A percentile compares a stretch with the other conserved stretches of the same genome.
phyloP scores from a whole-genome alignment of 2,113 vertebrate species.

The Erpornis zantholeuca region DNA sequence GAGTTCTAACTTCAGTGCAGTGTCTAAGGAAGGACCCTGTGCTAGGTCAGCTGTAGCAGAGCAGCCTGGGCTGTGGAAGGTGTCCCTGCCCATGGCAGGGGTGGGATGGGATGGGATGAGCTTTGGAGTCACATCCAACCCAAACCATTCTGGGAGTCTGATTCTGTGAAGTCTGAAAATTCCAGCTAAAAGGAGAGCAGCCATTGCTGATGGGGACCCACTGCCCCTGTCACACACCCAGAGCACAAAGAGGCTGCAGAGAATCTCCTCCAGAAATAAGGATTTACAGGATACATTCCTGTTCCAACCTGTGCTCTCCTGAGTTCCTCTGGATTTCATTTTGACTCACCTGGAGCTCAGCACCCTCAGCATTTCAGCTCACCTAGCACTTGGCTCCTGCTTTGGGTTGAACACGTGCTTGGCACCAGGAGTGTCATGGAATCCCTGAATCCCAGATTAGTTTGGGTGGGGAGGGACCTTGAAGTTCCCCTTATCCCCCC shows the following conservation, averaged over 20 bases:
- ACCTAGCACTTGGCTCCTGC: background rate
- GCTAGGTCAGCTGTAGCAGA: accelerated
- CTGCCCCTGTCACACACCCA: background rate
- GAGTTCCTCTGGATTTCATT: background rate
- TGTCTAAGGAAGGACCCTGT: background rate
- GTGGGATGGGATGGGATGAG: background rate
- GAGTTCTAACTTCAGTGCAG: background rate
- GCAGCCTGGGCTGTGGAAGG: background rate
- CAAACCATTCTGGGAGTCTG: background rate
- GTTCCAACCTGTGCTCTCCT: background rate
- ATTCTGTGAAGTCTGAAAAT: background rate
- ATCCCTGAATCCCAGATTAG: background rate
- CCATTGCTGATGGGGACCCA: background rate
- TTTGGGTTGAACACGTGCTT: background rate
- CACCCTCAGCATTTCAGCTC: background rate
- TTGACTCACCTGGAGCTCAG: background rate
- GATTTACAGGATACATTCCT: background rate
- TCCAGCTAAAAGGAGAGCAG: background rate
- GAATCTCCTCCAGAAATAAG: background rate
- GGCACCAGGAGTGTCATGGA: background rate
- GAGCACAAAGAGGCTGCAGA: background rate
- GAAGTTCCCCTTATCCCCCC: accelerated
- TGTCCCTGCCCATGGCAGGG: background rate
- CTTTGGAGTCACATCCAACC: background rate
- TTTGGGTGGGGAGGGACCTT: accelerated